Evolutionary conservation across 2,113 vertebrate species (phyloP), one percentile per base, ranked within the genome.

Genomic region (Romanogobio albipinnatus): DNA sequence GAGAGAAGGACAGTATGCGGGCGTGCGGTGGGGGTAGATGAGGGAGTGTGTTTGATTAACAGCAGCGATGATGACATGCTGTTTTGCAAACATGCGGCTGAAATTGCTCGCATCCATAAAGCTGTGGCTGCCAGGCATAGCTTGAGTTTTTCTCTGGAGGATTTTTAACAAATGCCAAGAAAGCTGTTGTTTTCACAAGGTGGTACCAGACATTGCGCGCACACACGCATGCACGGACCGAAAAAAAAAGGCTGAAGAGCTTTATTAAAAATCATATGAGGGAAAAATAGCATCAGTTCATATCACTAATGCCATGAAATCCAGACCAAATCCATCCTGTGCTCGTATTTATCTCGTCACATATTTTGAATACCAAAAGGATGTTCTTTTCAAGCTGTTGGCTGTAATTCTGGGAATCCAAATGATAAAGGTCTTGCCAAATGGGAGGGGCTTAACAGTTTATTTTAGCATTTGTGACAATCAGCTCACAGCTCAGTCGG

Each of bases 101-200:
- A 89, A 87, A 89, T 86, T 81, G 84, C 88, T 85, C 33, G 81
- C 88, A 85, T 89, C 76, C 84, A 84, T 89, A 85, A 85, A 89
- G 86, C 75, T 22, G 51, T 81, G 77, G 81, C 86, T 80, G 86
- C 86, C 88, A 87, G 86, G 83, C 84, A 86, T 83, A 59, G 71
- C 81, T 77, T 56, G 81, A 76, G 73, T 78, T 87, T 81, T 84
- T 78, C 84, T 73, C 86, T 78, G 77, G 86, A 87, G 88, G 51
- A 66, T 81, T 58, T 75, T 49, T 78, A 87, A 86, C 80, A 71
- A 89, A 82, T 79, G 86, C 84, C 86, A 87, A 82, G 77, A 86
- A 87, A 86, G 76, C 86, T 74, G 77, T 86, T 84, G 77, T 86
- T 86, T 87, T 87, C 51, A 24, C 26, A 61, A 84, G 78, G 76